Percentiles rank a stretch among this genome's conserved stretches.
Evolutionary conservation across 2,888 invertebrate genomes (phyloP).

Genomic region (Sphinx pinastri): DNA sequence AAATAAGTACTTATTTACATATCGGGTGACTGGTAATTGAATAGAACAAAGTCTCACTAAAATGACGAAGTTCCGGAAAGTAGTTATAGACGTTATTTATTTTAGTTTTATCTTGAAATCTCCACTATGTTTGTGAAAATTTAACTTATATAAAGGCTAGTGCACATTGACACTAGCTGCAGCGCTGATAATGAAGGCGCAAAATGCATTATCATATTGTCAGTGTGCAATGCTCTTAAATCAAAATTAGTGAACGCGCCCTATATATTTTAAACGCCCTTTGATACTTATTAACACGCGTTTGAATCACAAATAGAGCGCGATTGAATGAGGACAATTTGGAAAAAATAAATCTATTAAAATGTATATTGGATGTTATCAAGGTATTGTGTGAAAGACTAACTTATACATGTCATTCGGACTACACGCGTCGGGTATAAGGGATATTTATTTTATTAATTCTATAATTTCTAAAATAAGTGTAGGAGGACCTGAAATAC

Average conservation of each 20-base stretch:
- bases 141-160: not conserved
- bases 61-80: not conserved
- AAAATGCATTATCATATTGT: not conserved
- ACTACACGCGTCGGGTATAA: slow-evolving; percentile 2
- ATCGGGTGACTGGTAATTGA: slow-evolving; percentile 7
- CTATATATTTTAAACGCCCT: no score
- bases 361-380: slow-evolving; percentile 17
- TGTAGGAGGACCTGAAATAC: no score
- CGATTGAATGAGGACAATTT: not conserved
- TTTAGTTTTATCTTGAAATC: not conserved
- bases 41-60: not conserved
- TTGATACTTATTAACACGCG: no score
- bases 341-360: slow-evolving; percentile 10
- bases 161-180: not conserved
- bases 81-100: slow-evolving; percentile 6
- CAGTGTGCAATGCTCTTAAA: not conserved
- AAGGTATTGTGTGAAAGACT: slow-evolving; percentile 18
- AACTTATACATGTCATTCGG: slow-evolving; percentile 1
- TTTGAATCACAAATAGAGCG: no score
- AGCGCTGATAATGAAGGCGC: not conserved
- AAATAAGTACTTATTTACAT: slow-evolving; percentile 15
- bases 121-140: slow-evolving; percentile 7
- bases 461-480: no score
- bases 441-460: no score
- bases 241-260: not conserved